A percentile compares a stretch with the other conserved stretches of the same genome.
These are phyloP conservation scores for Andrena bicolor DNA, from an alignment of 2,888 invertebrate genomes.

Conservation along the genomic window DNA sequence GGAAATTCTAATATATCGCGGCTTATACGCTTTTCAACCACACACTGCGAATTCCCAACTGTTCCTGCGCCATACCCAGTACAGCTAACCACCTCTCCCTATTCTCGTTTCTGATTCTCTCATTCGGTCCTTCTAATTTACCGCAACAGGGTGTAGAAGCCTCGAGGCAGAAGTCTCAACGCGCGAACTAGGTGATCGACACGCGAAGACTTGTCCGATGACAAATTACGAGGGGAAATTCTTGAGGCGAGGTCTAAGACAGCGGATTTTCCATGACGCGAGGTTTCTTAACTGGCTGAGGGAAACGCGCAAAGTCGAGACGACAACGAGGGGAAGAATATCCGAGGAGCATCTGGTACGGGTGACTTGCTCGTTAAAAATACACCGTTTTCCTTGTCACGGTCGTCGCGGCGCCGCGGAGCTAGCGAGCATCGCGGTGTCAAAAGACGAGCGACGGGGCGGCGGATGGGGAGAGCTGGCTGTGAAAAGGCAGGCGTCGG, in stretches of 20 bases:
- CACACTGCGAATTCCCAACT: slow-evolving; percentile 23
- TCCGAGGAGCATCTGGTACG: slow-evolving; percentile 34
- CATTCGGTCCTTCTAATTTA: no score
- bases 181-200: background rate
- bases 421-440: slow-evolving; percentile 11
- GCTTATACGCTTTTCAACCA: slow-evolving; percentile 25
- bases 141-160: no score
- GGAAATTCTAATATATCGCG: slow-evolving; percentile 60
- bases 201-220: background rate
- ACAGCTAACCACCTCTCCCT: no score
- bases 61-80: background rate
- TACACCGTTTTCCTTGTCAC: slow-evolving; percentile 49
- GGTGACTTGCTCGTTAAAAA: slow-evolving; percentile 69
- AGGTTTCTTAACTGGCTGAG: slow-evolving; percentile 3
- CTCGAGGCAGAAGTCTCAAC: no score
- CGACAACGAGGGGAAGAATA: slow-evolving; percentile 3
- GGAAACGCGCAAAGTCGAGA: slow-evolving; percentile 1
- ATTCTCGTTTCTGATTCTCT: no score
- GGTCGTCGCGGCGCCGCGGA: slow-evolving; percentile 25
- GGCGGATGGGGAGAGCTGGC: background rate
- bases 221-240: slow-evolving; percentile 1
- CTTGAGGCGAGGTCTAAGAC: background rate
- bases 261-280: slow-evolving; percentile 9
- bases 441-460: slow-evolving; percentile 23
- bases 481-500: background rate